A percentile compares a stretch with the other conserved stretches of the same genome.
phyloP scores from a whole-genome alignment of 2,797 vertebrate species.

The Ctenosaura bakeri region DNA sequence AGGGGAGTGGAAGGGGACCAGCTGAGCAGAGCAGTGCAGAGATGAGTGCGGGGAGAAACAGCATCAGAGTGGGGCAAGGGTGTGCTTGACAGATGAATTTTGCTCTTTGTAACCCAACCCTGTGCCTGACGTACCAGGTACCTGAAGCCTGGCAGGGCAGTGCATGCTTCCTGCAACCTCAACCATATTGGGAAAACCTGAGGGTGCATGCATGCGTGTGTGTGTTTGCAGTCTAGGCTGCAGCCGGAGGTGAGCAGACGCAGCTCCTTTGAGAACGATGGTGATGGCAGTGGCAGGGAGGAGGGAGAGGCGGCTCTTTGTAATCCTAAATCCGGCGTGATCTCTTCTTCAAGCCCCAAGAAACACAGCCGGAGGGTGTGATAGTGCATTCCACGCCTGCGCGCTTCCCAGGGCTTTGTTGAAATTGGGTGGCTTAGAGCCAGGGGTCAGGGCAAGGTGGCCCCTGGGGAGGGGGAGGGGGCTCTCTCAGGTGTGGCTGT shows the following conservation, averaged over 20 bases:
- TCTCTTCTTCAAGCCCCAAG: too few relatives aligned
- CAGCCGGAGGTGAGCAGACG: background rate
- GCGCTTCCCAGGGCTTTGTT: too few relatives aligned
- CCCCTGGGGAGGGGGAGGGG: background rate
- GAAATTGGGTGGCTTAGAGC: too few relatives aligned
- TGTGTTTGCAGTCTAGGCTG: background rate
- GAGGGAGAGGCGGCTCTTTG: too few relatives aligned
- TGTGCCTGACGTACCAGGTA: too few relatives aligned
- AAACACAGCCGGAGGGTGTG: background rate
- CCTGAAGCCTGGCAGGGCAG: background rate
- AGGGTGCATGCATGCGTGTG: background rate
- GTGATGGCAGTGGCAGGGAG: too few relatives aligned
- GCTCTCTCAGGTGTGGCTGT: rapidly evolving
- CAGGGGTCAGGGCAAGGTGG: background rate
- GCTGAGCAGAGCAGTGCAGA: background rate
- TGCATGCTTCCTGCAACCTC: rapidly evolving
- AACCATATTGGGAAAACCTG: background rate
- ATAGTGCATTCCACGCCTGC: too few relatives aligned
- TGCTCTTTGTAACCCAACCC: too few relatives aligned
- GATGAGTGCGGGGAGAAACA: too few relatives aligned
- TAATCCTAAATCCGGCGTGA: background rate
- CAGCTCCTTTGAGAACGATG: too few relatives aligned
- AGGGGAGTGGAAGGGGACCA: rapidly evolving
- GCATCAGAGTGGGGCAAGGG: too few relatives aligned
- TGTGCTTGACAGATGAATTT: background rate